phyloP scores from a whole-genome alignment of 2,888 invertebrate species.

The Sinopyrophorus schimmeli region DNA sequence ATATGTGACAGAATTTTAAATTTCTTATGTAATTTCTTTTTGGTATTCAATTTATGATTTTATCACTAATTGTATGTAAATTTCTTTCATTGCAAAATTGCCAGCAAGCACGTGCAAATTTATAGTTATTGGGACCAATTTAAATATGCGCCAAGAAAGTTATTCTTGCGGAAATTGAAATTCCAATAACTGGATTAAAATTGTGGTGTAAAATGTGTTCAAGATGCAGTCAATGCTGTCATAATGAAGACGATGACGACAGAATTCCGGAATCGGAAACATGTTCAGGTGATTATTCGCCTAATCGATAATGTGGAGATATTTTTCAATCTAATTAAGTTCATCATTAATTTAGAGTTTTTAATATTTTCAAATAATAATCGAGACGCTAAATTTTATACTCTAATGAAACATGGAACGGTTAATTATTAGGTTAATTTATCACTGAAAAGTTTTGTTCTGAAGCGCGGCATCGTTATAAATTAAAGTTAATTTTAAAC shows the following conservation, averaged over 20 bases:
- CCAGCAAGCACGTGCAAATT: constrained; percentile 5
- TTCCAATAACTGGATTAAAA: constrained; percentile 3
- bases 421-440: constrained; percentile 20
- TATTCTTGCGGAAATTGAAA: not conserved
- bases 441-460: constrained; percentile 17
- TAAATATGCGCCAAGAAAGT: not conserved
- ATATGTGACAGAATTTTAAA: no score
- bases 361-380: constrained; percentile 1
- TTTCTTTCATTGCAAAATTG: not conserved
- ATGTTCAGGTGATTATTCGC: constrained; percentile 49
- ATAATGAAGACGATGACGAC: constrained; percentile 51
- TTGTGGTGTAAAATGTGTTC: constrained; percentile 48
- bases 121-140: constrained; percentile 1
- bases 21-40: no score
- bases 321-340: not conserved
- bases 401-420: constrained; percentile 1
- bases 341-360: not conserved
- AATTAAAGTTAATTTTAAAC: constrained; percentile 21
- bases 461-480: constrained; percentile 15
- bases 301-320: not conserved
- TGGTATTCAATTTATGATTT: no score
- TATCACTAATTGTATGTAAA: not conserved
- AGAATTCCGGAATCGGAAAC: constrained; percentile 48
- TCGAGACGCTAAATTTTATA: constrained; percentile 1
- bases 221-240: constrained; percentile 53